phyloP scores from a whole-genome alignment of 2,888 invertebrate genomes.

The Lasiommata megera region DNA sequence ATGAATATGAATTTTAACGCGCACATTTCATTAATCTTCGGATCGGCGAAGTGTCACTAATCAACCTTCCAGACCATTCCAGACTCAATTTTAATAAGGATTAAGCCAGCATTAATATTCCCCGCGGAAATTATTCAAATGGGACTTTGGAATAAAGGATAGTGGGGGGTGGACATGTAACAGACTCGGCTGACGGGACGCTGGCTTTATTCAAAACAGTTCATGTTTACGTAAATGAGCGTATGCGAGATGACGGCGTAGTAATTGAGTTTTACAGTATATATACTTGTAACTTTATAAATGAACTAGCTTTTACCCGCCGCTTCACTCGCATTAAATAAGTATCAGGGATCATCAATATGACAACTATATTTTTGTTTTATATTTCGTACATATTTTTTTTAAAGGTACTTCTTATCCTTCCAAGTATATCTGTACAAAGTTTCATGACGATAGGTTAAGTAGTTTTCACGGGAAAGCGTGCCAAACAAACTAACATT shows the following conservation, averaged over 20 bases:
- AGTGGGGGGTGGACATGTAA: conserved; percentile 22
- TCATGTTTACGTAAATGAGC: conserved; percentile 23
- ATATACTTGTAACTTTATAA: too few relatives aligned
- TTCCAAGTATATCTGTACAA: too few relatives aligned
- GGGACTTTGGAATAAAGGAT: conserved; percentile 23
- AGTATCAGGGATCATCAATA: too few relatives aligned
- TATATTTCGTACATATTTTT: too few relatives aligned
- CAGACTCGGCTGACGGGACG: conserved; percentile 14
- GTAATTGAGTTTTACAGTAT: conserved; percentile 19
- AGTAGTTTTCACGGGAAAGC: too few relatives aligned
- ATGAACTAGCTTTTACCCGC: too few relatives aligned
- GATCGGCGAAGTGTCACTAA: conserved; percentile 27
- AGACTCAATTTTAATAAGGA: conserved; percentile 29
- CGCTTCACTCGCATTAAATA: too few relatives aligned
- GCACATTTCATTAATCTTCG: conserved; percentile 17
- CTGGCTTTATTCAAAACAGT: conserved; percentile 20
- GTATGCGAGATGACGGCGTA: conserved; percentile 12
- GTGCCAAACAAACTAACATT: too few relatives aligned
- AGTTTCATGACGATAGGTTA: too few relatives aligned
- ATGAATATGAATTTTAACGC: conserved; percentile 15
- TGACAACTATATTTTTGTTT: too few relatives aligned
- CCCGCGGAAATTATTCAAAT: conserved; percentile 32
- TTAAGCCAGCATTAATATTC: conserved; percentile 29
- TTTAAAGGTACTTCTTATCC: too few relatives aligned
- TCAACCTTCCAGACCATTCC: conserved; percentile 25